Conservation (phyloP, 2,888 invertebrate species). For the Callimorpha dominula region DNA sequence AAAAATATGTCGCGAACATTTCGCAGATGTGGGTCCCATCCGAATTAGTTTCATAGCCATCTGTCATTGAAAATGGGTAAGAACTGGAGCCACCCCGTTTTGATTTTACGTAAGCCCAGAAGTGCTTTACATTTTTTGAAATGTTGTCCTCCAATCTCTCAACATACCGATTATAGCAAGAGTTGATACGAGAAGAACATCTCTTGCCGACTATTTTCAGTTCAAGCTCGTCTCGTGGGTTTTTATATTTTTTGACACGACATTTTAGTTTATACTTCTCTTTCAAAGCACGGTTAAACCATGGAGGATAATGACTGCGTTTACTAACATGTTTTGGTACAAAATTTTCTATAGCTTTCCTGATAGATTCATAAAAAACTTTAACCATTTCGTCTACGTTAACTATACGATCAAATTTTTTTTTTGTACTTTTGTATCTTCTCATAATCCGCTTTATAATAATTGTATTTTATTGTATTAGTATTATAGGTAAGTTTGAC, state of each 20-base stretch:
- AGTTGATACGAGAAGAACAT: neutral
- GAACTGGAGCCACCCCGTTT: no score
- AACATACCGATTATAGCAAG: neutral
- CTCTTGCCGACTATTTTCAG: neutral
- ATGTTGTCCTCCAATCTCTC: neutral
- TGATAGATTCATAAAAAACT: neutral
- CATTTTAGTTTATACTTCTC: slow-evolving; percentile 1
- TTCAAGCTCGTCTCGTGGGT: neutral
- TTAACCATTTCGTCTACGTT: neutral
- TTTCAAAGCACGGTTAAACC: neutral
- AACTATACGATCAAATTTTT: neutral
- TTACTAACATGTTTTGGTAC: neutral
- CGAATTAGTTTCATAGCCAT: neutral
- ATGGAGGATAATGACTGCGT: neutral
- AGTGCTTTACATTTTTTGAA: neutral
- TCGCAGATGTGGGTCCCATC: neutral
- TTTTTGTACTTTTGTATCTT: no score
- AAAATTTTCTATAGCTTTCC: neutral
- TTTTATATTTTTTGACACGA: neutral
- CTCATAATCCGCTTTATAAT: neutral
- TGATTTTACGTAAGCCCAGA: no score
- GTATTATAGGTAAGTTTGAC: neutral
- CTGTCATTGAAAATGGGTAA: no score
- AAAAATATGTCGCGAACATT: no score
- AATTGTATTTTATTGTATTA: neutral